These are phyloP conservation scores for Drosophila pseudoananassae DNA, from an alignment of 1,140 invertebrate genomes.

Conservation along the genomic window DNA sequence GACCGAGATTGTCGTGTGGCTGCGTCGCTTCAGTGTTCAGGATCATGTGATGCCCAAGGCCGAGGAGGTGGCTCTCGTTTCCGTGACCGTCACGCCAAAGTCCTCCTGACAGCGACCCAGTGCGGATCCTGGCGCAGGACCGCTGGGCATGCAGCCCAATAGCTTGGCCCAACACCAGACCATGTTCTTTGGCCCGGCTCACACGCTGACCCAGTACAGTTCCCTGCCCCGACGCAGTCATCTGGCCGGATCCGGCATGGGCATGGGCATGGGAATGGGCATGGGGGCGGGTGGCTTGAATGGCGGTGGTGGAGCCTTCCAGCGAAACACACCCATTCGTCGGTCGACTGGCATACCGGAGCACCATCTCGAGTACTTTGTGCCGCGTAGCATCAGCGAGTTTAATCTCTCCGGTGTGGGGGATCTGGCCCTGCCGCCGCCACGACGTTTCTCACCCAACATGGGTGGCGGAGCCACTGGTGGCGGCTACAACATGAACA, in stretches of 20 bases:
- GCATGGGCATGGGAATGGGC: conserved; percentile 3
- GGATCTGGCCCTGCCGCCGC: conserved; percentile 85
- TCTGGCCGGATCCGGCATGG: conserved; percentile 30
- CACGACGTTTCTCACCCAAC: conserved; percentile 80
- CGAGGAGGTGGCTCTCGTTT: conserved; percentile 79
- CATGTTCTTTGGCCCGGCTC: conserved; percentile 81
- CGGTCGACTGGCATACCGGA: conserved; percentile 87
- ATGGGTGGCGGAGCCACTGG: conserved; percentile 13
- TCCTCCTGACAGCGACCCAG: conserved; percentile 84
- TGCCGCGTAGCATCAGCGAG: conserved; percentile 92
- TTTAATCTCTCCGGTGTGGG: conserved; percentile 89
- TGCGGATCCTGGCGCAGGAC: conserved; percentile 41
- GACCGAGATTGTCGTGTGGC: conserved; percentile 92
- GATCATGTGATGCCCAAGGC: conserved; percentile 77
- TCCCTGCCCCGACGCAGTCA: conserved; percentile 78
- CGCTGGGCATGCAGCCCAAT: conserved; percentile 32
- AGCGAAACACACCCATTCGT: conserved; percentile 87
- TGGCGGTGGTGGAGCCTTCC: conserved; percentile 84
- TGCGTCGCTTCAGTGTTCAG: conserved; percentile 86
- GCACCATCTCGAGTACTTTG: conserved; percentile 91
- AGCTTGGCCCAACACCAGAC: conserved; percentile 78
- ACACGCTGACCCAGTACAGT: conserved; percentile 74
- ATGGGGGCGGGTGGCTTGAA: conserved; percentile 1
- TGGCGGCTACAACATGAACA: conserved; percentile 17
- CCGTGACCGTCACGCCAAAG: conserved; percentile 79